Evolutionary conservation across 2,888 invertebrate species (phyloP), one percentile per base, ranked within the genome.

Genomic region (Apamea monoglypha): DNA sequence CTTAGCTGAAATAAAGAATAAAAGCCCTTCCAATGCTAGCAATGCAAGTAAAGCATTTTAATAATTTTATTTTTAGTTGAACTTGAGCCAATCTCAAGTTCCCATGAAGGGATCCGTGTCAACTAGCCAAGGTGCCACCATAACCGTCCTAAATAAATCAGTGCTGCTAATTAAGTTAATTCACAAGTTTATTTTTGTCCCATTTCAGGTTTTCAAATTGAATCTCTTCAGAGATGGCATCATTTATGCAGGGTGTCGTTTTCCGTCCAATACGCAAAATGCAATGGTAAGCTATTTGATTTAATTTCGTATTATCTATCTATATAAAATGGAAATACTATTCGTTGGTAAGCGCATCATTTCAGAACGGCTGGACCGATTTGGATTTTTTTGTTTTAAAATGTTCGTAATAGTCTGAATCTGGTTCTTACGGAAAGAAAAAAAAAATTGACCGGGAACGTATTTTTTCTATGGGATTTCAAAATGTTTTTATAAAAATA

Each of bases 181-280:
- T n/a, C 25, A 76, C 10, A 29, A 10, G 1, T 47, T 47, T 47
- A 12, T 25, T 32, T 63, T 67, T 68, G 32, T 80, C 64, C 36
- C 16, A 53, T 94, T 95, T 69, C 95, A 97, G 97, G 95, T 96
- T 6, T 94, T 96, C 81, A 95, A 93, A 84, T 91, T 97, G 66
- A 96, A 96, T 80, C 92, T 97, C 53, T 96, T 97, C 86, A 91
- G 92, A 87, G 96, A 96, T 87, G 96, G 96, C 7, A 92, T 97
- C 53, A 91, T 97, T 32, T 96, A 96, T 79, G 96, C 96, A 72
- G 97, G 96, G 47, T 97, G 97, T 83, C 93, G 95, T 56, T 97
- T 95, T 92, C 94, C 96, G 84, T 95, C 95, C 81, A 94, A 94
- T 84, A 95, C 96, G 14, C 95, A 95, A 86, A 96, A 96, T 87